Conservation (phyloP, 2,113 vertebrate species). For the Passer domesticus region DNA sequence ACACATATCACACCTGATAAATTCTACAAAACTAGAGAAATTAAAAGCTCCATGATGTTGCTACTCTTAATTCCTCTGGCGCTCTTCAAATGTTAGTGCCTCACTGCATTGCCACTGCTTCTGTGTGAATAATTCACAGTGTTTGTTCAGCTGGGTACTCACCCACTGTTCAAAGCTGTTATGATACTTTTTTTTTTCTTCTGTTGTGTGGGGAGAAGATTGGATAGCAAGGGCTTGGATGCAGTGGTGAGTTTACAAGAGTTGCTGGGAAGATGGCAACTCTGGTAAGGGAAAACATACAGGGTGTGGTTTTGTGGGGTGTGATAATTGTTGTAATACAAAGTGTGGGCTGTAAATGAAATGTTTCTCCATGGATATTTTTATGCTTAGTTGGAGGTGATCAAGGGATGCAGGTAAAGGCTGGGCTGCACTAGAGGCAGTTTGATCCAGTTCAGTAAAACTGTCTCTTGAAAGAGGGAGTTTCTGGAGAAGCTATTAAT, state of each 20-base stretch:
- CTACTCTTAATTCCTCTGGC: not conserved
- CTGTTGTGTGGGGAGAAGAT: not conserved
- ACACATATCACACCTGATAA: not conserved
- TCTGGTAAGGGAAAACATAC: not conserved
- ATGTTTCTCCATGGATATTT: slow-evolving; percentile 31
- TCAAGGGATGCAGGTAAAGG: not conserved
- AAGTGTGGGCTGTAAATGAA: slow-evolving; percentile 31
- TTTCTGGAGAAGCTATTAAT: not conserved
- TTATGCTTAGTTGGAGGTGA: slow-evolving; percentile 30
- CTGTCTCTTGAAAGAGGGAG: not conserved
- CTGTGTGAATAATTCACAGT: not conserved
- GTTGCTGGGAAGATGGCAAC: not conserved
- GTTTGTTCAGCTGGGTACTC: not conserved
- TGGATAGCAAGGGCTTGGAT: not conserved
- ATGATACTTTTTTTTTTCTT: not conserved
- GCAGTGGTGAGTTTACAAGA: not conserved
- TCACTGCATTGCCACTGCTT: not conserved
- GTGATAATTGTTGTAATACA: slow-evolving; percentile 6
- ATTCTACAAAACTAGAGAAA: not conserved
- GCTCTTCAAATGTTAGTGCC: not conserved
- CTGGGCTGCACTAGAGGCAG: not conserved
- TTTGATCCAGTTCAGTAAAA: not conserved
- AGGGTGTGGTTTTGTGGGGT: slow-evolving; percentile 11
- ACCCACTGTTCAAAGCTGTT: not conserved
- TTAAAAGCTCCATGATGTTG: not conserved